These are phyloP conservation scores for Lysandra bellargus DNA, from an alignment of 2,888 invertebrate genomes.

Conservation along the genomic window DNA sequence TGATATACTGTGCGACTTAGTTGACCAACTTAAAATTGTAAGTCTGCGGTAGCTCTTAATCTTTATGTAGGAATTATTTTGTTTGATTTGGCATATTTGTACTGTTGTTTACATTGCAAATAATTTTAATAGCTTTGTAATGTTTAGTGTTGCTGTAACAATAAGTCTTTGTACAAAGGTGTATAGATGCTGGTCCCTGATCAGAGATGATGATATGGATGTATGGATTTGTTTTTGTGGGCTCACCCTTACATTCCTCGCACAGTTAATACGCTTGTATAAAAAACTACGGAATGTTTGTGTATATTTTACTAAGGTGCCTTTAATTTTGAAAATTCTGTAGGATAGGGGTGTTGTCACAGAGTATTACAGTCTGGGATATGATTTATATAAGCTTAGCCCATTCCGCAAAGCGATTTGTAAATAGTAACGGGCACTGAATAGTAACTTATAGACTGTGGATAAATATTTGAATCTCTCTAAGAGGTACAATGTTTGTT, in stretches of 20 bases:
- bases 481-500: slow-evolving; percentile 55
- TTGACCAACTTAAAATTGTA: too few species aligned
- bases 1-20: too few species aligned
- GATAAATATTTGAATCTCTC: slow-evolving; percentile 69
- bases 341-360: slow-evolving; percentile 11
- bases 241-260: slow-evolving; percentile 40
- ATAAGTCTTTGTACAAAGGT: slow-evolving; percentile 30
- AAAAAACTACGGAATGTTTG: slow-evolving; percentile 10
- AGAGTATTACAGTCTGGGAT: slow-evolving; percentile 1
- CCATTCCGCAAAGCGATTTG: slow-evolving; percentile 61
- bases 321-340: slow-evolving; percentile 19
- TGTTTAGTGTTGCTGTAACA: slow-evolving; percentile 37
- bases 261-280: slow-evolving; percentile 30
- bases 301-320: slow-evolving; percentile 24
- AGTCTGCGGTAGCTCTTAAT: neutral
- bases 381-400: slow-evolving; percentile 27
- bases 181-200: slow-evolving; percentile 15
- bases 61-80: slow-evolving; percentile 2
- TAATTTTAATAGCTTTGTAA: slow-evolving; percentile 49
- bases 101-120: slow-evolving; percentile 38
- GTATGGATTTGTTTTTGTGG: slow-evolving; percentile 32
- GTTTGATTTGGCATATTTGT: slow-evolving; percentile 35
- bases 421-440: slow-evolving; percentile 63
- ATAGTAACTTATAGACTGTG: slow-evolving; percentile 70
- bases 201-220: slow-evolving; percentile 33